Conservation (phyloP, 1,140 invertebrate genomes). For the Cardiocondyla obscurior region DNA sequence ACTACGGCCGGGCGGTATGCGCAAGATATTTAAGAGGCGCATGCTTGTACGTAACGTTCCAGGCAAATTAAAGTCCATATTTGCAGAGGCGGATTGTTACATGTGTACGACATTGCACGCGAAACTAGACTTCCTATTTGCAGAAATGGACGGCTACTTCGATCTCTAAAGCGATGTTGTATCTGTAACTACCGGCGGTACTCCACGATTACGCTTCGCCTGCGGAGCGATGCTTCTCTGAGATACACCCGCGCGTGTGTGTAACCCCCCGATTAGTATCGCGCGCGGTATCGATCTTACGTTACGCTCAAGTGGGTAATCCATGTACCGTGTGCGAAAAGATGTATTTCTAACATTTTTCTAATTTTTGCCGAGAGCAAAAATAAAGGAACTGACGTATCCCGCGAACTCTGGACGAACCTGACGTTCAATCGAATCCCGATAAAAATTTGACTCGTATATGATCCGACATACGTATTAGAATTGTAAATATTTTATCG, state of each 20-base stretch:
- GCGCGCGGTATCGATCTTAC: constrained; percentile 45
- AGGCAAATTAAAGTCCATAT: constrained; percentile 3
- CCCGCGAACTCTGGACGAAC: too few species aligned
- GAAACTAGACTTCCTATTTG: constrained; percentile 60
- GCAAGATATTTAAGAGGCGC: constrained; percentile 3
- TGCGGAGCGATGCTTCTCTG: constrained; percentile 49
- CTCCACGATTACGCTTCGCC: constrained; percentile 45
- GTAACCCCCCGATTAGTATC: constrained; percentile 53
- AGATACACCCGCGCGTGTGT: constrained; percentile 23
- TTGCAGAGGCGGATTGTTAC: constrained; percentile 32
- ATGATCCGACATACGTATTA: not conserved
- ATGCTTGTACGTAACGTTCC: not conserved
- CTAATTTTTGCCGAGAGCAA: not conserved
- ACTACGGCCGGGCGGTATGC: not conserved
- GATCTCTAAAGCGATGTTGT: constrained; percentile 39
- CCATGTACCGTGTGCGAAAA: not conserved
- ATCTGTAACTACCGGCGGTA: constrained; percentile 27
- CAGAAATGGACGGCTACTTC: constrained; percentile 48
- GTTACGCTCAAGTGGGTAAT: constrained; percentile 26
- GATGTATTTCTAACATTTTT: not conserved
- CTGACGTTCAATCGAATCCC: not conserved
- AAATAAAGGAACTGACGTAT: not conserved
- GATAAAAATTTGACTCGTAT: not conserved
- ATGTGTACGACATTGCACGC: constrained; percentile 45
- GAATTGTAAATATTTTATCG: not conserved